These are phyloP conservation scores for Centropus bengalensis DNA, from an alignment of 2,113 vertebrate species.

Conservation along the genomic window DNA sequence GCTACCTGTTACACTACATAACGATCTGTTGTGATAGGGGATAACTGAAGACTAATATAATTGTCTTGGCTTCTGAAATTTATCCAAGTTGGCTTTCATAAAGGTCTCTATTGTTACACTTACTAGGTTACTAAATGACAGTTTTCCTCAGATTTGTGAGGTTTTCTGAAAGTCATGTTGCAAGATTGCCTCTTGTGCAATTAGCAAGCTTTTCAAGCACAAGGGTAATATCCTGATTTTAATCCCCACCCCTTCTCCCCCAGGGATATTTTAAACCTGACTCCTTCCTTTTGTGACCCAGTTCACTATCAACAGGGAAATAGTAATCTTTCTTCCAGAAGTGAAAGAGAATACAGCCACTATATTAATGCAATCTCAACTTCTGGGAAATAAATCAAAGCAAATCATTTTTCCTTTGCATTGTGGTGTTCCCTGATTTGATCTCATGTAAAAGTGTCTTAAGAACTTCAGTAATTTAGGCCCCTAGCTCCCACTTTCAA, in stretches of 20 bases:
- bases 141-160: not conserved
- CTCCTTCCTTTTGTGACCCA: not conserved
- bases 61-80: not conserved
- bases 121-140: not conserved
- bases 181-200: not conserved
- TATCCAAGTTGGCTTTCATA: not conserved
- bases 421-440: not conserved
- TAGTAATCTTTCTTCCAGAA: not conserved
- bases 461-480: not conserved
- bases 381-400: not conserved
- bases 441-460: not conserved
- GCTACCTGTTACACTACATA: not conserved
- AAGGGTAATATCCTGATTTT: not conserved
- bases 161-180: not conserved
- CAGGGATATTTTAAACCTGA: not conserved
- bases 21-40: not conserved
- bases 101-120: not conserved
- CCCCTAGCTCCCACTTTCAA: not conserved
- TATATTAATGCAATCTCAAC: not conserved
- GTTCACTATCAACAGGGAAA: not conserved
- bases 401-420: not conserved
- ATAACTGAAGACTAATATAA: not conserved
- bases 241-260: not conserved
- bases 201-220: not conserved
- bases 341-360: not conserved